phyloP scores from a whole-genome alignment of 2,113 vertebrate genomes.

The Hystrix cristata region DNA sequence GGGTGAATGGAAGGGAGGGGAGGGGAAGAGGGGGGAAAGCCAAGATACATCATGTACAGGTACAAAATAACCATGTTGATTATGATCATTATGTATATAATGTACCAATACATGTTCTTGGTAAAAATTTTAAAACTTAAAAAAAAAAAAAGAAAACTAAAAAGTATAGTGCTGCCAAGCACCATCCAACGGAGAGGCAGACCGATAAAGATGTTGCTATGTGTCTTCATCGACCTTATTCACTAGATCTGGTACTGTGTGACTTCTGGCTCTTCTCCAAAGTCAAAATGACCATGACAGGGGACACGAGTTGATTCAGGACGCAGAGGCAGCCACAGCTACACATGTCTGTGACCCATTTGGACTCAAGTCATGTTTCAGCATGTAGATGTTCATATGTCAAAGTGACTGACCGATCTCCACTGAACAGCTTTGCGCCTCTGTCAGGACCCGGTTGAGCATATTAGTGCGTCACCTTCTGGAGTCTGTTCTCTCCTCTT shows the following conservation, averaged over 20 bases:
- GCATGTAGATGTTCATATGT: neutral
- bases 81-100: too few relatives aligned
- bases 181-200: neutral
- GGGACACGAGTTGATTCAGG: neutral
- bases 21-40: too few relatives aligned
- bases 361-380: neutral
- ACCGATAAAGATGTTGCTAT: neutral
- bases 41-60: too few relatives aligned
- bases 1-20: too few relatives aligned
- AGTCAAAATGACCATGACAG: neutral
- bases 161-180: neutral
- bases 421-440: neutral
- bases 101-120: too few relatives aligned
- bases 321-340: too few relatives aligned
- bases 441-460: neutral
- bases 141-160: too few relatives aligned
- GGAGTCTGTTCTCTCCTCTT: fast-evolving
- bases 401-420: neutral
- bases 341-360: neutral
- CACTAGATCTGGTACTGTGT: neutral
- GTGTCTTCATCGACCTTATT: neutral
- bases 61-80: too few relatives aligned
- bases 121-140: too few relatives aligned
- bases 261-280: neutral
- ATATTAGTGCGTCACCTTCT: neutral